Base-by-base conservation (phyloP, 2,797 vertebrate genomes). In the Urocyon cinereoargenteus region DNA sequence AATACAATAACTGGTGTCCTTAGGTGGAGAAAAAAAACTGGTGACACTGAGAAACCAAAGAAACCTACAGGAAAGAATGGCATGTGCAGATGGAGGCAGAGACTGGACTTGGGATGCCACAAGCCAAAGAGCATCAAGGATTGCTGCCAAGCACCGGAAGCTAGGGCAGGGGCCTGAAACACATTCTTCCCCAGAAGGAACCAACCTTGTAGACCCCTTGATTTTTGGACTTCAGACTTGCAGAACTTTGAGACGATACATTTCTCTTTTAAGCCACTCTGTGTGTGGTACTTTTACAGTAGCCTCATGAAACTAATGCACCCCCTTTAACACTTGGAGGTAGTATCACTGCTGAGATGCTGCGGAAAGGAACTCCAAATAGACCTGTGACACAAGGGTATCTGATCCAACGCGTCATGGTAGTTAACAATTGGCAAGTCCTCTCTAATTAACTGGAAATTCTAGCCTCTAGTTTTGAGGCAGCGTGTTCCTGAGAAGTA, bases 371-470 rank as follows among this genome's bases (percentile, higher is more conserved):
- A 62, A 51, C 77, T 95, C 21, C 40, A 57, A 8, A n/a, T 0
- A 86, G 73, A 66, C 24, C 12, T 51, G 3, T 5, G 9, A 62
- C 53, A 19, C 82, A 89, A 94, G 11, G 31, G 2, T 7, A 34
- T 96, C 73, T 91, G 24, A n/a, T 40, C 22, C 6, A 0, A 13
- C 21, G 10, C 1, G 26, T 15, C 2, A 2, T 26, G 4, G 34
- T 88, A 14, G n/a, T n/a, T 87, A 78, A 86, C 75, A 79, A 51
- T 5, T 26, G 3, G 45, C 11, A 57, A 66, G 53, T 68, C 61
- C 18, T 88, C 45, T 49, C 82, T 79, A 94, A 96, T 87, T 88
- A 86, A 84, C 24, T 75, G 66, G 82, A 73, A 95, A 92, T 78
- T 73, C 78, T 49, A 90, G 24, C 15, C 26, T 83, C 72, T 19